Conservation (phyloP, 1,140 invertebrate species). For the Eulimnadia texana region DNA sequence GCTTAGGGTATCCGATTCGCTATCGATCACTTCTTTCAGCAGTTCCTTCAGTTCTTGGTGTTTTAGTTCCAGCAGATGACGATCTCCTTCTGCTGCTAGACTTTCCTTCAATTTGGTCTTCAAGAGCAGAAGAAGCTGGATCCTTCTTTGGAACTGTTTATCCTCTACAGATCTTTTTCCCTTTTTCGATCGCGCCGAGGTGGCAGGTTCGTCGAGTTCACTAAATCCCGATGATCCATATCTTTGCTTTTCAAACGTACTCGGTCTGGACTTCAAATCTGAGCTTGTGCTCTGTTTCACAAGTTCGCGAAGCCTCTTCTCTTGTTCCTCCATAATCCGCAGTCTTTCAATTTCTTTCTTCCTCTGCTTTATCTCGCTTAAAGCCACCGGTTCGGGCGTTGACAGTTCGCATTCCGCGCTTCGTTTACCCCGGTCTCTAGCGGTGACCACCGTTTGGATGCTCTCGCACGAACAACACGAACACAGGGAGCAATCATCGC, state of each 20-base stretch:
- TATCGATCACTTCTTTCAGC: constrained; percentile 17
- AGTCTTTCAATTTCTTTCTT: constrained; percentile 12
- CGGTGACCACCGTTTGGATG: background rate
- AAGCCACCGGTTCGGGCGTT: constrained; percentile 16
- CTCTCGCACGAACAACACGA: constrained; percentile 15
- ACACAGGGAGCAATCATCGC: constrained; percentile 14
- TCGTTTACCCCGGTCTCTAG: background rate
- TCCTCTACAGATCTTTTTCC: background rate
- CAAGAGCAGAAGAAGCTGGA: constrained; percentile 3
- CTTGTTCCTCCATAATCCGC: constrained; percentile 9
- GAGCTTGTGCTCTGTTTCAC: background rate
- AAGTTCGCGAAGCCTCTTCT: constrained; percentile 8
- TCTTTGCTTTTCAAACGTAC: no score
- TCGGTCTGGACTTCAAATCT: no score
- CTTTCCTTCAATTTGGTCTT: constrained; percentile 6
- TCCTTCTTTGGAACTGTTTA: constrained; percentile 4
- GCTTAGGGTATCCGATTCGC: constrained; percentile 19
- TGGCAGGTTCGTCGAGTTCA: background rate
- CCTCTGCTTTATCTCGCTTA: constrained; percentile 12
- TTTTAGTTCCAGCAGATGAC: constrained; percentile 9
- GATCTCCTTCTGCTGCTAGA: constrained; percentile 11
- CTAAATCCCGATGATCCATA: no score
- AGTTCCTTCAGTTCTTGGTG: constrained; percentile 17
- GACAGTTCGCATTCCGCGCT: constrained; percentile 4
- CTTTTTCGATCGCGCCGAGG: background rate